A percentile compares a stretch with the other conserved stretches of the same genome.
Conservation (phyloP, 2,797 vertebrate species). For the Lepilemur ruficaudatus region DNA sequence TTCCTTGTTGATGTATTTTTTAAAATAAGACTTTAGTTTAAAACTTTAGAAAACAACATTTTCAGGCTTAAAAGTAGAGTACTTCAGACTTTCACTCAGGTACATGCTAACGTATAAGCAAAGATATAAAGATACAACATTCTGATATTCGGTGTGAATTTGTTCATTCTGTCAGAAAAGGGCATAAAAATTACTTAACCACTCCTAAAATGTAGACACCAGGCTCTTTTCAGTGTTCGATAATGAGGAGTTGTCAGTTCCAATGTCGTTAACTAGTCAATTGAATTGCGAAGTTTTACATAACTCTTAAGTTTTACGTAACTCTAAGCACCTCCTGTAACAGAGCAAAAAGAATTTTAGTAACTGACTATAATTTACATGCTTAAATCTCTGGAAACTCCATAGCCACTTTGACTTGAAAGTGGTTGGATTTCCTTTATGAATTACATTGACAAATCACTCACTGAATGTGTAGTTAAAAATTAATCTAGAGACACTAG, state of each 20-base stretch:
- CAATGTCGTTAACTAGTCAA: neutral
- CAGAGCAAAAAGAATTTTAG: neutral
- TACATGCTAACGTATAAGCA: neutral
- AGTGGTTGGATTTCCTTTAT: neutral
- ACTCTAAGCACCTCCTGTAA: neutral
- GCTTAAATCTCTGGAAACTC: neutral
- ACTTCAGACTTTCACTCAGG: neutral
- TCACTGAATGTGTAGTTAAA: neutral
- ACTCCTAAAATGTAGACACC: neutral
- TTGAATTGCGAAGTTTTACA: neutral
- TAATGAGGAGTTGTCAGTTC: neutral
- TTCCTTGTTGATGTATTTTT: neutral
- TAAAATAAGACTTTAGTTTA: neutral
- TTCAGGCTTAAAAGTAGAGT: neutral
- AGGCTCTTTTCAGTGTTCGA: neutral
- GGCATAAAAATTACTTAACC: neutral
- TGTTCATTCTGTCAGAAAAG: neutral
- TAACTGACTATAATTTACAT: neutral
- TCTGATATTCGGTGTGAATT: neutral
- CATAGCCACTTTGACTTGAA: neutral
- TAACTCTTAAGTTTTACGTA: neutral
- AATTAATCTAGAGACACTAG: neutral
- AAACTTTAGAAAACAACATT: neutral
- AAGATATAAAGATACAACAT: neutral
- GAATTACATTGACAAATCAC: slow-evolving; percentile 17